Base-by-base conservation (phyloP, 2,113 vertebrate species). In the Cyprinodon tularosa region DNA sequence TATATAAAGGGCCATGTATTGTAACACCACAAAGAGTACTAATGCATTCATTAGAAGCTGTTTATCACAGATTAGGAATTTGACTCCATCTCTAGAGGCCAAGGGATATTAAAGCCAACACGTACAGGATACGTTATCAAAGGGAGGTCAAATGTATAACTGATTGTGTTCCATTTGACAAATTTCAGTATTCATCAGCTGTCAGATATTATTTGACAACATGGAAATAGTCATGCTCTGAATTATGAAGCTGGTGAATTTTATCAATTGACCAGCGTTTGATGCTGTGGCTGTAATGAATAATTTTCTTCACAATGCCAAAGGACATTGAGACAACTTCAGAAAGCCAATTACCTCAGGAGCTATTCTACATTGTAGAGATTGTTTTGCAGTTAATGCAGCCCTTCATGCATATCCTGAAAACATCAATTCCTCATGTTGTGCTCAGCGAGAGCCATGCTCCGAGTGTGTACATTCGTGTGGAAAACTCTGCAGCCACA, bases 1-100 rank as follows among this genome's bases (percentile, higher is more conserved):
- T 82, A 90, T 82, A 59, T 22, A 66, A 80, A 71, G 88, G 83
- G 86, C 88, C 71, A 59, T 68, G 48, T 70, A 68, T 79, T 77
- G 63, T 66, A 42, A 76, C 81, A 62, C 68, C 61, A 71, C 71
- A 22, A 68, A 81, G 71, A 63, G 78, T 73, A 64, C 71, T 62
- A 42, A 76, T 80, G 78, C 64, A 64, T 76, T 77, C 68, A 82
- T 82, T 74, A 68, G 50, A 84, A 88, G 78, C 76, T 40, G 66
- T 85, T 85, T 77, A 84, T 85, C 84, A 40, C 22, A 10, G 36
- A 44, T 20, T 45, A 48, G 15, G 36, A 37, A 67, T 57, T 40
- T 53, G 14, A 53, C 53, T 37, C 11, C 2, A 61, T 64, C 66
- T 64, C 36, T 75, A 62, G 42, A 42, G 65, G 39, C 68, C 47